These are phyloP conservation scores for Anarrhichthys ocellatus DNA, from an alignment of 2,113 vertebrate species.

Conservation along the genomic window DNA sequence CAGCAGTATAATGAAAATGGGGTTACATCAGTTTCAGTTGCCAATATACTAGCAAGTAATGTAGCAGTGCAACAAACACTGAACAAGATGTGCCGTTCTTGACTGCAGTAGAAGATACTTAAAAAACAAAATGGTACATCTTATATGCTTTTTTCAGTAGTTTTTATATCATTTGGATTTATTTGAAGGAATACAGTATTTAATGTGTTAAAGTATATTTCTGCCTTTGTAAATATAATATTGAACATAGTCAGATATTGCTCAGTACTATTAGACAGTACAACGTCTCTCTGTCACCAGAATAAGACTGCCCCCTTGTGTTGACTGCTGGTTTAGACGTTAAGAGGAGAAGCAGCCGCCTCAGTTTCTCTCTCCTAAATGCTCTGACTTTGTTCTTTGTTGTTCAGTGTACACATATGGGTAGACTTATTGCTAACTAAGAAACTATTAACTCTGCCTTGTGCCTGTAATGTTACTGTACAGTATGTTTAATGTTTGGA, in stretches of 20 bases:
- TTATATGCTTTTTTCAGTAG: background rate
- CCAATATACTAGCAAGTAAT: background rate
- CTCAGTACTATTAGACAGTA: background rate
- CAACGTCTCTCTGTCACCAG: background rate
- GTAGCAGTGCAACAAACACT: background rate
- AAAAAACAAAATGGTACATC: background rate
- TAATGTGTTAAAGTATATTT: background rate
- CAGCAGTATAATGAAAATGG: background rate
- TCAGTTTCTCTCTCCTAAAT: background rate
- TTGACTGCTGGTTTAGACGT: background rate
- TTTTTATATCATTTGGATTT: background rate
- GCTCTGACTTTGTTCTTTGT: background rate
- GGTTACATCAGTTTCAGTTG: background rate
- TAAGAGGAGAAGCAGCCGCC: background rate
- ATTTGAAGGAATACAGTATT: background rate
- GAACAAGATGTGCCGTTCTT: background rate
- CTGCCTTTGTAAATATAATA: background rate
- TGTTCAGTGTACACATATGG: background rate
- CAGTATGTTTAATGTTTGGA: background rate
- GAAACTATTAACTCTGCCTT: background rate
- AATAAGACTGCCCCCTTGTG: constrained; percentile 65
- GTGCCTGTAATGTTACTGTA: background rate
- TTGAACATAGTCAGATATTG: background rate
- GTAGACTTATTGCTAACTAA: background rate
- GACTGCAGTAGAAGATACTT: background rate